These are phyloP conservation scores for Xestia ashworthii DNA, from an alignment of 2,888 invertebrate species.

Conservation along the genomic window DNA sequence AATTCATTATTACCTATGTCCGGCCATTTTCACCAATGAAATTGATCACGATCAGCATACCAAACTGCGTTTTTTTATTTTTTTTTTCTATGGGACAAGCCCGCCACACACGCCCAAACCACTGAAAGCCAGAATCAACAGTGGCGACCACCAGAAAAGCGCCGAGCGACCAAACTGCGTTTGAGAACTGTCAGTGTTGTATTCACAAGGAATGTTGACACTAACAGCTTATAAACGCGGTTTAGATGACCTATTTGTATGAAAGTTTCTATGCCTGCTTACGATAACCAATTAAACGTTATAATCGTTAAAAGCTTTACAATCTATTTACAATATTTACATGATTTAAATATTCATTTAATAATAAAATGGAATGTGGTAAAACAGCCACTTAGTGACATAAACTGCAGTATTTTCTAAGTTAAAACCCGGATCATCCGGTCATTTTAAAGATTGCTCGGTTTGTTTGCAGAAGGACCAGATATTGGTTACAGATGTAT, in stretches of 20 bases:
- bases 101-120: too few relatives aligned
- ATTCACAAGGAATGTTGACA: background rate
- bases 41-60: background rate
- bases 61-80: too few relatives aligned
- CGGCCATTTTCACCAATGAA: background rate
- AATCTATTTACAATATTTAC: constrained; percentile 63
- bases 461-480: constrained; percentile 20
- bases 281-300: constrained; percentile 55
- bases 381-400: constrained; percentile 49
- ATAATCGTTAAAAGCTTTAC: constrained; percentile 51
- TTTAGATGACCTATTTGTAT: background rate
- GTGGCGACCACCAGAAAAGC: too few relatives aligned
- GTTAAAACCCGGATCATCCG: constrained; percentile 5
- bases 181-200: background rate
- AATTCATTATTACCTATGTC: background rate
- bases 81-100: too few relatives aligned
- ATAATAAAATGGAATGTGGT: constrained; percentile 51
- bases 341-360: constrained; percentile 25
- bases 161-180: background rate
- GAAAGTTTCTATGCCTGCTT: background rate
- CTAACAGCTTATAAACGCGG: background rate
- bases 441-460: constrained; percentile 23
- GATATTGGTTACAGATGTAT: background rate
- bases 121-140: too few relatives aligned
- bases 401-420: constrained; percentile 23